These are phyloP conservation scores for Megaceryle alcyon DNA, from an alignment of 2,797 vertebrate species.

Conservation along the genomic window DNA sequence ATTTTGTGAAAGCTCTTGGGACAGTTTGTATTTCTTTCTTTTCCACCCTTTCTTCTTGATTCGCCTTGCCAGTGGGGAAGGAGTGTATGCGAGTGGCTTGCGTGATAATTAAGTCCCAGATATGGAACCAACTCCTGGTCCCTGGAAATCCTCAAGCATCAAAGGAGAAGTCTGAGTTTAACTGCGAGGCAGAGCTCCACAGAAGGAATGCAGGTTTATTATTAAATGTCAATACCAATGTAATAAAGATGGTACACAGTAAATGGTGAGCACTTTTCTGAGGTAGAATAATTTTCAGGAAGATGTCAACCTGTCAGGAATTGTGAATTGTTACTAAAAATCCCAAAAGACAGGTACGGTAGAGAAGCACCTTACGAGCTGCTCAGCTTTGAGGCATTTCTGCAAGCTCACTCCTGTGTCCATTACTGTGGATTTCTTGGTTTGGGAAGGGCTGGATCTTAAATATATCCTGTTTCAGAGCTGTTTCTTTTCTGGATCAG, in stretches of 20 bases:
- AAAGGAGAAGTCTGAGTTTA: constrained; percentile 22
- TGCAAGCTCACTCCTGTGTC: neutral
- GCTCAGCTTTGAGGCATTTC: constrained; percentile 44
- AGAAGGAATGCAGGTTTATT: constrained; percentile 67
- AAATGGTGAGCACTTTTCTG: constrained; percentile 62
- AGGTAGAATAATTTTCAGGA: constrained; percentile 68
- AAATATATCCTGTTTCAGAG: neutral
- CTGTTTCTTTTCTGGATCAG: neutral
- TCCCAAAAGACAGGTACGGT: neutral
- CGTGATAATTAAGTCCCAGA: constrained; percentile 2
- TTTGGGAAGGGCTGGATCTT: neutral
- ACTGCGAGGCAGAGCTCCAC: constrained; percentile 27
- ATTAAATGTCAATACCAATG: constrained; percentile 71
- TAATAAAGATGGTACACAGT: constrained; percentile 68
- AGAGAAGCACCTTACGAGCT: neutral
- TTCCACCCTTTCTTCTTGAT: neutral
- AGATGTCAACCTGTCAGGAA: constrained; percentile 65
- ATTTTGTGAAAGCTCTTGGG: neutral
- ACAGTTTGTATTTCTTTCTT: neutral
- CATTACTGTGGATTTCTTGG: neutral
- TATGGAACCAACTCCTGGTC: neutral
- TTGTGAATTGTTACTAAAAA: constrained; percentile 55
- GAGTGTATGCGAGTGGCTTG: neutral
- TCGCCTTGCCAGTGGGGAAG: constrained; percentile 4
- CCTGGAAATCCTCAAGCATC: constrained; percentile 13